Conservation (phyloP, 2,797 vertebrate species). For the Phoeniculus purpureus region DNA sequence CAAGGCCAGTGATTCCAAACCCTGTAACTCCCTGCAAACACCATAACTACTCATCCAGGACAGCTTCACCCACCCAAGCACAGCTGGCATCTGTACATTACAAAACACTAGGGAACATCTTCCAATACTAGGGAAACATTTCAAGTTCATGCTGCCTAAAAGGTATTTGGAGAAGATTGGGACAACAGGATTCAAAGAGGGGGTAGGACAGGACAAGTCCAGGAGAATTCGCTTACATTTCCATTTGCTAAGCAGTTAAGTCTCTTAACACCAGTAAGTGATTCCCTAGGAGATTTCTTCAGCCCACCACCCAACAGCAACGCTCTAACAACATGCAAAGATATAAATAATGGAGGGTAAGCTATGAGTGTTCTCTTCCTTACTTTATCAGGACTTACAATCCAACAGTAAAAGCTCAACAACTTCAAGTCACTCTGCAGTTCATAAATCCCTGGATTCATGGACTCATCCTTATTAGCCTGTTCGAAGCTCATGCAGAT, state of each 20-base stretch:
- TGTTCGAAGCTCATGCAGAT: not conserved
- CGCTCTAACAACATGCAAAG: not conserved
- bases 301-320: not conserved
- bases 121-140: not conserved
- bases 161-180: not conserved
- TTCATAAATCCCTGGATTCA: slow-evolving; percentile 10
- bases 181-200: not conserved
- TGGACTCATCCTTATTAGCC: not conserved
- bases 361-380: not conserved
- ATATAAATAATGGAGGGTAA: not conserved
- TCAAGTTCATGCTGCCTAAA: not conserved
- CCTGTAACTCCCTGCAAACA: too few species aligned
- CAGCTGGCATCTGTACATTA: not conserved
- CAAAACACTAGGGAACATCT: not conserved
- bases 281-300: not conserved
- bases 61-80: not conserved
- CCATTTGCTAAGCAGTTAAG: not conserved
- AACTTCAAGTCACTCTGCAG: not conserved
- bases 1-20: too few species aligned
- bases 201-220: not conserved
- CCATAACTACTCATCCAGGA: not conserved
- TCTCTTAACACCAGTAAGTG: not conserved
- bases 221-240: not conserved
- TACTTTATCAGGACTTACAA: not conserved
- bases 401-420: not conserved